Base-by-base conservation (phyloP, 2,888 invertebrate genomes). In the Notodonta ziczac region DNA sequence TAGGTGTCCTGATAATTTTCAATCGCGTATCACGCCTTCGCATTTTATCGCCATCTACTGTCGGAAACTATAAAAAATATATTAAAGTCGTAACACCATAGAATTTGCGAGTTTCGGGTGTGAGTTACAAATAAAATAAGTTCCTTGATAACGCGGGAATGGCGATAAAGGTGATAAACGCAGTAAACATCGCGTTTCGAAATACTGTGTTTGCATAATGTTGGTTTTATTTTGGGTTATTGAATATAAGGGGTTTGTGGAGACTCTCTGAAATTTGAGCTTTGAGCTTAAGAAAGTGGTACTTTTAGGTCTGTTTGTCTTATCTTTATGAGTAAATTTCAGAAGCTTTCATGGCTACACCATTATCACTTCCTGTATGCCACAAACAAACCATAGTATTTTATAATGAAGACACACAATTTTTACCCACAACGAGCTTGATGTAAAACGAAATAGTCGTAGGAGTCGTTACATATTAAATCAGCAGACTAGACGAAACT, bases 61-160 rank as follows among this genome's bases (percentile, higher is more conserved):
- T 70, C 79, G 83, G 85, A 84, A 56, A 83, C 78, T 81, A 84
- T 85, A 85, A 85, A 85, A 81, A 80, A 77, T 65, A 81, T 84
- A 85, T 82, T 80, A 77, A 71, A 65, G 69, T 76, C 75, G 73
- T 82, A 84, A 83, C 78, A 75, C 78, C 77, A 81, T 81, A 81
- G 78, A 81, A 77, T 74, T 72, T 71, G 71, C 67, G 69, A 72
- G 66, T 62, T 76, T 72, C 72, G 66, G 67, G 59, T 70, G 58
- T 63, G 64, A 74, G 76, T 81, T 80, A 78, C 80, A 84, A 83
- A 85, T 82, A 84, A 84, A 82, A 80, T 71, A 65, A 63, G 60
- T 51, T 65, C 57, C 59, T 62, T 60, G 84, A 83, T 85, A 85
- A 81, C 74, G 57, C 72, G 76, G 68, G 75, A 74, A 73, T 63